Evolutionary conservation across 2,797 vertebrate species (phyloP).

Genomic region (Rhynchotus rufescens): DNA sequence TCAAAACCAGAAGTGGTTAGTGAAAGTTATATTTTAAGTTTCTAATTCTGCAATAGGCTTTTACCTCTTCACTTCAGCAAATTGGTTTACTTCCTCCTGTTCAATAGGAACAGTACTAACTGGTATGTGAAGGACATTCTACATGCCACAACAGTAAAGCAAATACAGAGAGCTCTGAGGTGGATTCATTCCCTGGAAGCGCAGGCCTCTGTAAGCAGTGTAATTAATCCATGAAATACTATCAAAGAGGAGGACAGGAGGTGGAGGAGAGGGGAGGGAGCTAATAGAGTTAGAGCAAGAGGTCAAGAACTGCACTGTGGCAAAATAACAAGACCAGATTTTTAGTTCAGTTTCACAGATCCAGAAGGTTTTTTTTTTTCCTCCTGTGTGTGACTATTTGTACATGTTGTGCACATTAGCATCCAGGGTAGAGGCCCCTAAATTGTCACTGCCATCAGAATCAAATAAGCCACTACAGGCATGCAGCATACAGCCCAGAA

Average conservation of each 20-base stretch:
- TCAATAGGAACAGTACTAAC: neutral
- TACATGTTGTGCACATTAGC: neutral
- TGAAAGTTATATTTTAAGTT: neutral
- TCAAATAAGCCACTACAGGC: conserved; percentile 26
- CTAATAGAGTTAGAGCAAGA: rapidly evolving
- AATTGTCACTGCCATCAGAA: conserved; percentile 37
- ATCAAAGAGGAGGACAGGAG: neutral
- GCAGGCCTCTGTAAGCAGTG: neutral
- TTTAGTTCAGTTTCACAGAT: neutral
- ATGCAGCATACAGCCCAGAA: neutral
- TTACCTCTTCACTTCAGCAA: neutral
- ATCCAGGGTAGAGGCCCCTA: conserved; percentile 1
- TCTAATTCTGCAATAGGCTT: neutral
- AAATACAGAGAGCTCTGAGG: neutral
- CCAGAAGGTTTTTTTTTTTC: neutral
- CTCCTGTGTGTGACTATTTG: neutral
- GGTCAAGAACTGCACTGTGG: neutral
- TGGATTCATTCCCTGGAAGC: neutral
- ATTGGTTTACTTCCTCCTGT: neutral
- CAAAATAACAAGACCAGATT: neutral
- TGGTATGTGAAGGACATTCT: neutral
- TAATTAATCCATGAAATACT: neutral
- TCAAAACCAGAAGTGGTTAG: neutral
- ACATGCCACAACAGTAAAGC: neutral
- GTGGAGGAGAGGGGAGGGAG: rapidly evolving